Evolutionary conservation across 2,797 vertebrate species (phyloP).

Genomic region (Sebastes dallii): DNA sequence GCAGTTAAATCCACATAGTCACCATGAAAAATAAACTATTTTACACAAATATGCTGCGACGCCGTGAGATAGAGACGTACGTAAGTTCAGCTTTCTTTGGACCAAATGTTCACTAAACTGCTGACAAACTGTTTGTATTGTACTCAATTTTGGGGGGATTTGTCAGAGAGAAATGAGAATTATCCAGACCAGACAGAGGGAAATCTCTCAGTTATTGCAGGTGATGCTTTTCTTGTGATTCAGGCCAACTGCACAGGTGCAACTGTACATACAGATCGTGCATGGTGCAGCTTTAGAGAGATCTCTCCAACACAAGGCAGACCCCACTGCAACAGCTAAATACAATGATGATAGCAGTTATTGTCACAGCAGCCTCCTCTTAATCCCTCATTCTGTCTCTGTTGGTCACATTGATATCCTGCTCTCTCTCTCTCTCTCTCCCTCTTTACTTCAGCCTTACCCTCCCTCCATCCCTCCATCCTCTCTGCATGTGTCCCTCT

Average conservation of each 20-base stretch:
- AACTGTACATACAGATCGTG: constrained; percentile 8
- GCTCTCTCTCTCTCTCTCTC: neutral
- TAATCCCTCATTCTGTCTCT: constrained; percentile 35
- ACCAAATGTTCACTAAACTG: neutral
- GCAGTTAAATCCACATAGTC: neutral
- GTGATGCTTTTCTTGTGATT: constrained; percentile 1
- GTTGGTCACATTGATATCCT: constrained; percentile 2
- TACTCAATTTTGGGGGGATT: neutral
- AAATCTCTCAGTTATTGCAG: neutral
- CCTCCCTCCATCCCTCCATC: neutral
- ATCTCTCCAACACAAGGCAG: neutral
- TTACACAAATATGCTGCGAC: neutral
- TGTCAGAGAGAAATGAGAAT: neutral
- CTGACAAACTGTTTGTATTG: neutral
- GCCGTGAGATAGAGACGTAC: neutral
- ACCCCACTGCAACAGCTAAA: neutral
- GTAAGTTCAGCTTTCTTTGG: neutral
- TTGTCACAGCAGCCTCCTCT: constrained; percentile 37
- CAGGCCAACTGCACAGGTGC: neutral
- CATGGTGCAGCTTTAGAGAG: neutral
- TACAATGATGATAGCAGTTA: constrained; percentile 25
- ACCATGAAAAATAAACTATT: neutral
- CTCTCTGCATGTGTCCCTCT: constrained; percentile 19
- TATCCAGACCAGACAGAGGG: neutral
- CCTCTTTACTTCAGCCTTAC: neutral